These are phyloP conservation scores for Eristalis tenax DNA, from an alignment of 2,888 invertebrate genomes.

Conservation along the genomic window DNA sequence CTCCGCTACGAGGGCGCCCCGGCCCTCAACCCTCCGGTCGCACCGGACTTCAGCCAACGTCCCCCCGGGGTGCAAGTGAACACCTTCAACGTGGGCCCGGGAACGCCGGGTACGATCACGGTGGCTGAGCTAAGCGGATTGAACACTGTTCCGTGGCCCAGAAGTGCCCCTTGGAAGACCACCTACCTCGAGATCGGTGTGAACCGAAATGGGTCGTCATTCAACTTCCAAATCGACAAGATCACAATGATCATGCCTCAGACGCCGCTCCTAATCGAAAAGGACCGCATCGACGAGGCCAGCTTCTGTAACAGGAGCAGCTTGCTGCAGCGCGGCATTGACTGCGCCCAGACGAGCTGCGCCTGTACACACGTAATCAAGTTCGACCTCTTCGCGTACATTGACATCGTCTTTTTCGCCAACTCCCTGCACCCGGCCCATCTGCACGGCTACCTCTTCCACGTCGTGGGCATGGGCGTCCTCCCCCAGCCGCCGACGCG, in stretches of 20 bases:
- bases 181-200: slow-evolving; percentile 14
- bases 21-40: background rate
- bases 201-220: background rate
- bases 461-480: slow-evolving; percentile 79
- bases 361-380: slow-evolving; percentile 78
- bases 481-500: slow-evolving; percentile 4
- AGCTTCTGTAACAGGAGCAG: slow-evolving; percentile 77
- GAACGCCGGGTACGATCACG: background rate
- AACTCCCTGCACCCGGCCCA: slow-evolving; percentile 77
- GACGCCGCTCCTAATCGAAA: slow-evolving; percentile 77
- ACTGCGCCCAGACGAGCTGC: slow-evolving; percentile 76
- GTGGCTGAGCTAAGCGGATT: slow-evolving; percentile 17
- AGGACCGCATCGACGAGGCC: slow-evolving; percentile 76
- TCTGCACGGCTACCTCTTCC: slow-evolving; percentile 78
- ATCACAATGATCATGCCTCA: slow-evolving; percentile 77
- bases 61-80: slow-evolving; percentile 25
- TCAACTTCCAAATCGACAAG: slow-evolving; percentile 77
- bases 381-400: slow-evolving; percentile 76
- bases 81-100: slow-evolving; percentile 7
- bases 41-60: slow-evolving; percentile 6
- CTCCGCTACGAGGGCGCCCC: slow-evolving; percentile 76
- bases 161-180: background rate
- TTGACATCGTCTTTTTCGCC: slow-evolving; percentile 77
- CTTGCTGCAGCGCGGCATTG: slow-evolving; percentile 74
- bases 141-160: background rate